A percentile compares a stretch with the other conserved stretches of the same genome.
phyloP scores from a whole-genome alignment of 2,797 vertebrate genomes.

The Ispidina lecontei region DNA sequence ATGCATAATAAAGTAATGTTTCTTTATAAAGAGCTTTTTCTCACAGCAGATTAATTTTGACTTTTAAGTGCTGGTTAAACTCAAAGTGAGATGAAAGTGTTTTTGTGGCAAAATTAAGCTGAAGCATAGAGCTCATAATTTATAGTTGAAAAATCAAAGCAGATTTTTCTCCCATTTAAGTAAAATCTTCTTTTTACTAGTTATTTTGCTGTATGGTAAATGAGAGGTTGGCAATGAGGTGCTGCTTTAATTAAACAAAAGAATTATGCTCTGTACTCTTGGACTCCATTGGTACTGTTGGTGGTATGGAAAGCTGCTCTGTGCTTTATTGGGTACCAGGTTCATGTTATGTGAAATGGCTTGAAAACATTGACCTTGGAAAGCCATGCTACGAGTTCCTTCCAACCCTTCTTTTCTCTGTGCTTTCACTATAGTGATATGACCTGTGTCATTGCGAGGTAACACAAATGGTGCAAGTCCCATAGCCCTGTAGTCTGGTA shows the following conservation, averaged over 20 bases:
- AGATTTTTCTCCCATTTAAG: neutral
- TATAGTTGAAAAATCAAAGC: neutral
- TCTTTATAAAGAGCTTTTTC: neutral
- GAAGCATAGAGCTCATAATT: neutral
- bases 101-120: neutral
- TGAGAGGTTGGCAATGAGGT: neutral
- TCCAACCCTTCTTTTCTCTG: neutral
- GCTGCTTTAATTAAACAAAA: neutral
- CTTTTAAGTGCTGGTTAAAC: neutral
- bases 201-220: neutral
- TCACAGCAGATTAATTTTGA: accelerated
- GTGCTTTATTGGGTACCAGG: accelerated
- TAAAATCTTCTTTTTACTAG: neutral
- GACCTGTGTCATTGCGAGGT: neutral
- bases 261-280: accelerated
- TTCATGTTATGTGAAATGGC: accelerated
- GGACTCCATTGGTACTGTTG: neutral
- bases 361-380: neutral
- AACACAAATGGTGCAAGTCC: neutral
- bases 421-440: neutral
- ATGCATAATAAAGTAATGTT: neutral
- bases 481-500: too few species aligned
- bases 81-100: neutral
- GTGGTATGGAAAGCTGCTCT: neutral
- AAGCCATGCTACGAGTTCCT: neutral